A percentile compares a stretch with the other conserved stretches of the same genome.
phyloP scores from a whole-genome alignment of 2,797 vertebrate species.

The Todus mexicanus region DNA sequence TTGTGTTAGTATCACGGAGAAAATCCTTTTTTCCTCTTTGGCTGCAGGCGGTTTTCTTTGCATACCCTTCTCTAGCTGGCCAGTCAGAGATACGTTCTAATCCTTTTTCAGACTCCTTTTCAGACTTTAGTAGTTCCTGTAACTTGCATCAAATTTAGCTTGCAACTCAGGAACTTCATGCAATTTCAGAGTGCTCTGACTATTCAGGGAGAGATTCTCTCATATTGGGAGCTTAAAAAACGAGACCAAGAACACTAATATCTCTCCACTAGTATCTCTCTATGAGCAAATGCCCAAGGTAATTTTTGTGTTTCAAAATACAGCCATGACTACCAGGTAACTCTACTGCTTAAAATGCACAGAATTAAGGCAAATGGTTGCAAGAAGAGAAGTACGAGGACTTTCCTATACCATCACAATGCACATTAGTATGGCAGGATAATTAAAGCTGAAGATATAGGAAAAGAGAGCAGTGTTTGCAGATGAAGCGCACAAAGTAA shows the following conservation, averaged over 20 bases:
- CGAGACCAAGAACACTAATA: not conserved
- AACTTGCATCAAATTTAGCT: not conserved
- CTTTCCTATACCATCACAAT: not conserved
- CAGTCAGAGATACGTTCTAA: not conserved
- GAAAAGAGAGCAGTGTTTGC: not conserved
- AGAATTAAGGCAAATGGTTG: not conserved
- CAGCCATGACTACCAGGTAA: not conserved
- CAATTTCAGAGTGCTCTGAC: not conserved
- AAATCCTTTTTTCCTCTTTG: not conserved
- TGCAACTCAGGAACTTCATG: not conserved
- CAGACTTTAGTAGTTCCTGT: not conserved
- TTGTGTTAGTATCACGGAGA: not conserved
- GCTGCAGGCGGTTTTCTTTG: not conserved
- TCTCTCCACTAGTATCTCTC: not conserved
- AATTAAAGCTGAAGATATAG: not conserved
- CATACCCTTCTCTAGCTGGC: not conserved
- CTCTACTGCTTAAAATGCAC: not conserved
- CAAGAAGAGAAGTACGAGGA: not conserved
- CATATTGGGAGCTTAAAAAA: not conserved
- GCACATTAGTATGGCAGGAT: not conserved
- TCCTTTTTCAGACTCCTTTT: not conserved
- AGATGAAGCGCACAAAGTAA: not conserved
- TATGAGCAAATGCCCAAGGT: not conserved
- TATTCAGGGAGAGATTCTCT: not conserved
- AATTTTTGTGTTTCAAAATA: not conserved